A percentile compares a stretch with the other conserved stretches of the same genome.
These are phyloP conservation scores for Caranx melampygus DNA, from an alignment of 2,113 vertebrate genomes.

Conservation along the genomic window DNA sequence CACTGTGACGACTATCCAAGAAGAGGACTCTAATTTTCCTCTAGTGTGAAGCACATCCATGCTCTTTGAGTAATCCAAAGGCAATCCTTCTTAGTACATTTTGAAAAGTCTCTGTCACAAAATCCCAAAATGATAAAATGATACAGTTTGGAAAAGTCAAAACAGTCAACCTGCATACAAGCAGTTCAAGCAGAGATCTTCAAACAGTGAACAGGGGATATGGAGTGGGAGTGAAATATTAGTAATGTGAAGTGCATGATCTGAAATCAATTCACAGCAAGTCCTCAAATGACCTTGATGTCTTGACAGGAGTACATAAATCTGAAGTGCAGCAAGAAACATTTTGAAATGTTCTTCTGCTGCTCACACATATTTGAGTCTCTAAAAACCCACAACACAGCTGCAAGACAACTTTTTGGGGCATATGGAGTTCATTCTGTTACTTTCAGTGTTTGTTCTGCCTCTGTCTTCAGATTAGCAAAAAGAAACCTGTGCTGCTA, in stretches of 20 bases:
- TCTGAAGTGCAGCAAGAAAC: background rate
- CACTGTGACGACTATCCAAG: background rate
- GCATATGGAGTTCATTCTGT: constrained; percentile 1
- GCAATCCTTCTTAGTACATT: background rate
- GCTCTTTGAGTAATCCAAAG: background rate
- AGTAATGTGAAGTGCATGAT: background rate
- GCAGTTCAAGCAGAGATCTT: background rate
- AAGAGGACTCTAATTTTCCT: background rate
- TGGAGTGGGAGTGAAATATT: background rate
- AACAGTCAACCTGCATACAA: background rate
- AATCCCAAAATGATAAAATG: background rate
- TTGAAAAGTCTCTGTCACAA: background rate
- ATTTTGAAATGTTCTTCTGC: background rate
- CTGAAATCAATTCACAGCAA: background rate
- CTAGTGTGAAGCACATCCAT: background rate
- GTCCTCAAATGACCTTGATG: background rate
- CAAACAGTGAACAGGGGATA: background rate
- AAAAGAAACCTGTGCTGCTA: background rate
- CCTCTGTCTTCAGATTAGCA: background rate
- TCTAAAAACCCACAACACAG: constrained; percentile 14
- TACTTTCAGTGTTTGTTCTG: background rate
- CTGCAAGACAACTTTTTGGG: background rate
- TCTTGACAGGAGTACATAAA: constrained; percentile 1
- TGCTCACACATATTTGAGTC: background rate
- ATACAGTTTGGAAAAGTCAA: constrained; percentile 8